phyloP scores from a whole-genome alignment of 2,888 invertebrate species.

The Choristoneura rosaceana region DNA sequence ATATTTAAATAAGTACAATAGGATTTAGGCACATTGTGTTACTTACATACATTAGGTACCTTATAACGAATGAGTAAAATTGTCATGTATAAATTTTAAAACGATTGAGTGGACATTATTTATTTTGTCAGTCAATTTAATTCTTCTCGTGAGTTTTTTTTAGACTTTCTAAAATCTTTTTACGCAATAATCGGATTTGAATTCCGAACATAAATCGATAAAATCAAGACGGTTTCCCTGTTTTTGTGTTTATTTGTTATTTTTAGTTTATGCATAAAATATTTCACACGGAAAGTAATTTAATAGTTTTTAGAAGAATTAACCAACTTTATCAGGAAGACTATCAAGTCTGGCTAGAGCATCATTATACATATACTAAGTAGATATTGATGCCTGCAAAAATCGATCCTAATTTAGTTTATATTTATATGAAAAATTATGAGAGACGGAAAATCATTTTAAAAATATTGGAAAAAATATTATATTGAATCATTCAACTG shows the following conservation, averaged over 20 bases:
- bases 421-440: no score
- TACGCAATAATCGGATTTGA: not conserved
- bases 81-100: constrained; percentile 18
- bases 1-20: constrained; percentile 10
- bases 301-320: no score
- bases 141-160: not conserved
- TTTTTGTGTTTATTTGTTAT: not conserved
- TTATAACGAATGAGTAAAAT: constrained; percentile 33
- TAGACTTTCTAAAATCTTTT: not conserved
- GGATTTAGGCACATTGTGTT: constrained; percentile 41
- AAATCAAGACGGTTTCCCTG: not conserved
- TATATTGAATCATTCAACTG: not conserved
- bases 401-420: not conserved
- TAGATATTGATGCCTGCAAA: not conserved
- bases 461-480: no score
- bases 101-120: constrained; percentile 20
- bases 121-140: constrained; percentile 22
- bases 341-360: no score
- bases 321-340: no score
- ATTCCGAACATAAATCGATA: not conserved
- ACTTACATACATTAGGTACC: constrained; percentile 30
- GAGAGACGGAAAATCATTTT: no score
- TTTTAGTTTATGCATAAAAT: no score
- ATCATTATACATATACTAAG: no score
- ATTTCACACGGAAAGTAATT: no score